Evolutionary conservation across 2,888 invertebrate species (phyloP), one percentile per base, ranked within the genome.

Genomic region (Alitta virens): DNA sequence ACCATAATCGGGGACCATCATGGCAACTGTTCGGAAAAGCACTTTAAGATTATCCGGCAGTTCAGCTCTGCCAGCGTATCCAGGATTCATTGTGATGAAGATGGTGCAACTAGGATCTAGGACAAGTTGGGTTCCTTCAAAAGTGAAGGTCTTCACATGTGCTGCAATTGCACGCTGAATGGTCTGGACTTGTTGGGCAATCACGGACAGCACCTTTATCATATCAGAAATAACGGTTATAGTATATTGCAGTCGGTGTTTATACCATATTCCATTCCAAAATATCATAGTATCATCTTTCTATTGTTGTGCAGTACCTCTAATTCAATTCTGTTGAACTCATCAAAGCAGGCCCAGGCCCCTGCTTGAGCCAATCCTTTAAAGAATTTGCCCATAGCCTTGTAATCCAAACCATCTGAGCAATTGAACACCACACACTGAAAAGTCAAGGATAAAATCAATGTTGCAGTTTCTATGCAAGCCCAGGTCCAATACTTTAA

Each of bases 311-410:
- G n/a, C 18, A 3, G 2, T 60, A 79, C 80, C 77, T 81, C 82
- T 2, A 82, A 70, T 67, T 82, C 82, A 56, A 82, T 82, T 58
- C 82, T 74, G 74, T 82, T 82, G 74, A 82, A 82, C 66, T 82
- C 81, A 72, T 82, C 82, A 74, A 82, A 81, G 64, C 81, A 81
- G 5, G 81, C 81, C 81, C 81, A 81, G 0, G 81, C 81, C 23
- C 81, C 81, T 25, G 81, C 75, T 70, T 82, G 81, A 2, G 80
- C 80, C 61, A 82, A 68, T 24, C 81, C 81, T 67, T 81, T 82
- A 74, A 82, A 82, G 72, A 82, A 81, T 68, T 82, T 81, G n/a
- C 81, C 78, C 81, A 82, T 82, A 25, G 81, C 80, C 65, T 81
- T 78, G 72, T 82, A 82, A 66, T 82, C 80, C 55, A 82, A 70